Evolutionary conservation across 2,113 vertebrate genomes (phyloP), one percentile per base, ranked within the genome.

Genomic region (Podarcis cretensis): DNA sequence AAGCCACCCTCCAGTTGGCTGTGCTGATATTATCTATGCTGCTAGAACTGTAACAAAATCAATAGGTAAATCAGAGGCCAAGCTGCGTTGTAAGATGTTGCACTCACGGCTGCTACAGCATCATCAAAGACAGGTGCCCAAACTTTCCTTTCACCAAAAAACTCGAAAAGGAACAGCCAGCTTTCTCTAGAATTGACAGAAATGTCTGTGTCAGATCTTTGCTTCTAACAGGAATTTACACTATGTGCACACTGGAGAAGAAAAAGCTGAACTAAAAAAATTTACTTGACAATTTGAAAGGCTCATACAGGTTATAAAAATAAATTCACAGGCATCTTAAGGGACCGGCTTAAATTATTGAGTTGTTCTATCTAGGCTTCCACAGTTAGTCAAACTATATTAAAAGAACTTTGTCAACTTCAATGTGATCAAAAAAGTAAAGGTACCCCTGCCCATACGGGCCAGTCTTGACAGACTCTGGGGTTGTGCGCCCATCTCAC

Each of bases 301-400:
- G 79, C 10, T 43, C 25, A 35, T 23, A 0, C 0, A 5, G 35
- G 27, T 65, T 1, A 14, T 0, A 1, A 48, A 13, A 30, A 27
- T 85, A 85, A 48, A 88, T 3, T n/a, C 54, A 87, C 0, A 9
- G 23, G 57, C 6, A 3, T 32, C 76, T 89, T 12, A 48, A 25
- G 73, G 54, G 77, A 84, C 71, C 4, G 48, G 83, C 23, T 75
- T 76, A 59, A 32, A 10, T 25, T 4, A 5, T 30, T 16, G 4
- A 14, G 5, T 30, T 10, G 9, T 5, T 63, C 68, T 0, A 12
- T 1, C 40, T 74, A 27, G 5, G 3, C 40, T 54, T 35, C 10
- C 16, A 10, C 76, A 54, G 37, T 7, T 14, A 48, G 30, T 7
- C 27, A 87, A 13, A 1, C 27, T 0, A 5, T 0, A 81, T 57